Evolutionary conservation across 2,888 invertebrate genomes (phyloP), one percentile per base, ranked within the genome.

Genomic region (Synanthedon tipuliformis): DNA sequence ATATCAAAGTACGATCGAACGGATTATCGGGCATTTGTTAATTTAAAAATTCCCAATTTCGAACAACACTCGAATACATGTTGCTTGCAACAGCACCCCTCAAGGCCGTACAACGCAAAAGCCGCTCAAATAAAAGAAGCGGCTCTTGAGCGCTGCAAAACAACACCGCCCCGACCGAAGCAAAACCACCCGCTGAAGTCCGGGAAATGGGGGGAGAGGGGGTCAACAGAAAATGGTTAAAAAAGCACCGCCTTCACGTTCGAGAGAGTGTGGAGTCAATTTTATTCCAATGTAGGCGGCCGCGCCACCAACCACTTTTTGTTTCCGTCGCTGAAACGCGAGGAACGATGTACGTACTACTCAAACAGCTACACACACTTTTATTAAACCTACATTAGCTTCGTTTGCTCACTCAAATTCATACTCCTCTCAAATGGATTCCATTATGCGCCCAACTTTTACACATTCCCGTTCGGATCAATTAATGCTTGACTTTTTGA

Each of bases 181-280:
- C 85, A 83, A 78, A 84, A 83, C 87, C 87, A 83, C 87, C 86
- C 86, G 87, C 79, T 81, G 86, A 86, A 86, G 86, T 81, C 80
- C 76, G 71, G 68, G 75, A 74, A 74, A 72, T 74, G 65, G 63
- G 61, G 62, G 56, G 63, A 70, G 41, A 48, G 73, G 72, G 68
- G 61, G 61, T 59, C 60, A 66, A 59, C 59, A 62, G 73, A 79
- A 85, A 82, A 82, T 71, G 75, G 72, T 63, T 71, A 80, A 86
- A 86, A 85, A 86, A 78, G 73, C 79, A 71, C 61, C 75, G 71
- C 85, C 82, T 86, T 83, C 83, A 78, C 86, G 82, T 85, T 81
- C 81, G 85, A 85, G 78, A 85, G 87, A 85, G 86, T 84, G 84
- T 84, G 84, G 85, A 87, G 87, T 86, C 85, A 86, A 86, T 87